phyloP scores from a whole-genome alignment of 1,140 invertebrate genomes.

The Drosophila jambulina region DNA sequence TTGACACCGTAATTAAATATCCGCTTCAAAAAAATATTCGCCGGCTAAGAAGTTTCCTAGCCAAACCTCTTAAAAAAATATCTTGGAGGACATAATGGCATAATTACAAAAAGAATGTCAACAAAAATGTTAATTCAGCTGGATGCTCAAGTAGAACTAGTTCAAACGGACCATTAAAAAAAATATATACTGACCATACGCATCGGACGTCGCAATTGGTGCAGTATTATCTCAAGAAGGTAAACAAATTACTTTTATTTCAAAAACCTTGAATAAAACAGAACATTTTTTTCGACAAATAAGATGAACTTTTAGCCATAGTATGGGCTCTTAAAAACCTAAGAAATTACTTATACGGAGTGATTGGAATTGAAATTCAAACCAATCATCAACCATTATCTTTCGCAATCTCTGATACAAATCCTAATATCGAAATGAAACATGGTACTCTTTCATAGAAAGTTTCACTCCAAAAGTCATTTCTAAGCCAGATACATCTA shows the following conservation, averaged over 20 bases:
- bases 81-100: not conserved
- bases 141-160: too few relatives aligned
- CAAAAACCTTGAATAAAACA: not conserved
- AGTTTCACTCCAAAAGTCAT: not conserved
- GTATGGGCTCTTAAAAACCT: not conserved
- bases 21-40: not conserved
- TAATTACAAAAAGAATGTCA: too few relatives aligned
- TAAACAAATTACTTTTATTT: too few relatives aligned
- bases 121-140: constrained; percentile 3
- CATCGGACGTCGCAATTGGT: constrained; percentile 5
- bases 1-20: constrained; percentile 1
- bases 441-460: not conserved
- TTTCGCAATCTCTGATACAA: too few relatives aligned
- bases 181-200: too few relatives aligned
- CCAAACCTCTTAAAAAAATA: constrained; percentile 3
- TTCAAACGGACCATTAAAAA: too few relatives aligned
- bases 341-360: too few relatives aligned
- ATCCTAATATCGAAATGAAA: not conserved
- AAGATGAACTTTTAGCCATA: not conserved
- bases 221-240: constrained; percentile 7
- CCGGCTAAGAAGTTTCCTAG: too few relatives aligned
- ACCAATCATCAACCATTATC: not conserved
- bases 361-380: not conserved
- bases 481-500: not conserved
- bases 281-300: not conserved